Percentiles rank a stretch among this genome's conserved stretches.
phyloP scores from a whole-genome alignment of 2,797 vertebrate genomes.

The Sebastolobus altivelis region DNA sequence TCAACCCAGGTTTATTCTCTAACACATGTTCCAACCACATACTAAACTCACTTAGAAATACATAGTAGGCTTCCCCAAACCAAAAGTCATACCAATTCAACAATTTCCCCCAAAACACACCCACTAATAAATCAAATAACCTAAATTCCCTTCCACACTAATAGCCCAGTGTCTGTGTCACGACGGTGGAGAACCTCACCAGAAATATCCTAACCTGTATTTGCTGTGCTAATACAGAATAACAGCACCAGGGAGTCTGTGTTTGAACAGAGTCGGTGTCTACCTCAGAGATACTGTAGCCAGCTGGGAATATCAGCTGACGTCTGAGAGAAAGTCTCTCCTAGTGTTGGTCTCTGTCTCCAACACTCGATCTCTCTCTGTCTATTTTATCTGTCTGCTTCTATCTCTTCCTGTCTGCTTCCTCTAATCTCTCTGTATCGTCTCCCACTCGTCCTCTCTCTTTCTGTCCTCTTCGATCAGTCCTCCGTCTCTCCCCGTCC shows the following conservation, averaged over 20 bases:
- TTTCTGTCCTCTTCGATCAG: constrained; percentile 20
- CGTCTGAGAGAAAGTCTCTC: constrained; percentile 61
- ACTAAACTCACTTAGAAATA: constrained; percentile 9
- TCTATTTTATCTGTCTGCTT: constrained; percentile 59
- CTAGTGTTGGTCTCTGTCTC: constrained; percentile 61
- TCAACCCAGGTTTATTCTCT: constrained; percentile 41
- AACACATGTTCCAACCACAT: constrained; percentile 3
- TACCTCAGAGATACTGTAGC: constrained; percentile 23
- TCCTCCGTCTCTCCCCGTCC: constrained; percentile 26
- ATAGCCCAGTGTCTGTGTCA: constrained; percentile 23
- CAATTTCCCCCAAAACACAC: constrained; percentile 21
- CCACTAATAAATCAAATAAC: constrained; percentile 56
- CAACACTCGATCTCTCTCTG: constrained; percentile 49
- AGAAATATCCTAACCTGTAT: constrained; percentile 36
- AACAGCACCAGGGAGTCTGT: constrained; percentile 40
- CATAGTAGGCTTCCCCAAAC: constrained; percentile 3
- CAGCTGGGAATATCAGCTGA: constrained; percentile 70
- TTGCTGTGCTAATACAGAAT: constrained; percentile 10
- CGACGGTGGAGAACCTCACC: constrained; percentile 9
- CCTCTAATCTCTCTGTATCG: constrained; percentile 29
- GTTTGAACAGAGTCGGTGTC: neutral
- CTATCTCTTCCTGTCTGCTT: constrained; percentile 49
- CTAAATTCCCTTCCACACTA: constrained; percentile 41
- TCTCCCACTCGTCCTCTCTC: constrained; percentile 30
- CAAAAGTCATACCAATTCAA: constrained; percentile 24